These are phyloP conservation scores for Cosmia pyralina DNA, from an alignment of 2,888 invertebrate species.

Conservation along the genomic window DNA sequence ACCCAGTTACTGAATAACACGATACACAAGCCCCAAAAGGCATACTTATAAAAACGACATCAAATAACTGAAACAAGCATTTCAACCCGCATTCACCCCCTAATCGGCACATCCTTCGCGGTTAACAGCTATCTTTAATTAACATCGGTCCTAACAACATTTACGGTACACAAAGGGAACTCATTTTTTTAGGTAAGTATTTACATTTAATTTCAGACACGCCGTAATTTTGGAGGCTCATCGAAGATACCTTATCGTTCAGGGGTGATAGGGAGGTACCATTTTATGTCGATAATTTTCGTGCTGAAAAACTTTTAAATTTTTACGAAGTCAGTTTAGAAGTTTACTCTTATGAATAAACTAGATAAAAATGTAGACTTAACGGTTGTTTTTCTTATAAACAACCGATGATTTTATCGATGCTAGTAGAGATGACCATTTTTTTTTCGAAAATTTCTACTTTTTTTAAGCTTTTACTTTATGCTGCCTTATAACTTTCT, in stretches of 20 bases:
- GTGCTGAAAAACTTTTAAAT: background rate
- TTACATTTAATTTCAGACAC: slow-evolving; percentile 73
- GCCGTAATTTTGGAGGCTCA: slow-evolving; percentile 44
- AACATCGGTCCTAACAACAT: slow-evolving; percentile 59
- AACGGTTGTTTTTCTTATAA: background rate
- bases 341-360: background rate
- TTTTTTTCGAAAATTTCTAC: background rate
- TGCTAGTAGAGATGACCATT: too few species aligned
- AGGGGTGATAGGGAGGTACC: slow-evolving; percentile 38
- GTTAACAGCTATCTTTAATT: slow-evolving; percentile 62
- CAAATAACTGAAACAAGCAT: slow-evolving; percentile 36
- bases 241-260: slow-evolving; percentile 59
- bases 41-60: slow-evolving; percentile 41
- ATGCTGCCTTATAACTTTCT: background rate
- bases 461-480: background rate
- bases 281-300: slow-evolving; percentile 27
- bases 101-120: slow-evolving; percentile 32
- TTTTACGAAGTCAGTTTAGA: background rate
- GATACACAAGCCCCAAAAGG: background rate
- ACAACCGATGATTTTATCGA: background rate
- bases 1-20: too few species aligned
- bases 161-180: slow-evolving; percentile 62
- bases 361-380: background rate
- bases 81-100: slow-evolving; percentile 24
- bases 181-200: slow-evolving; percentile 70